Conservation (phyloP, 2,888 invertebrate species). For the Drosophila colorata region DNA sequence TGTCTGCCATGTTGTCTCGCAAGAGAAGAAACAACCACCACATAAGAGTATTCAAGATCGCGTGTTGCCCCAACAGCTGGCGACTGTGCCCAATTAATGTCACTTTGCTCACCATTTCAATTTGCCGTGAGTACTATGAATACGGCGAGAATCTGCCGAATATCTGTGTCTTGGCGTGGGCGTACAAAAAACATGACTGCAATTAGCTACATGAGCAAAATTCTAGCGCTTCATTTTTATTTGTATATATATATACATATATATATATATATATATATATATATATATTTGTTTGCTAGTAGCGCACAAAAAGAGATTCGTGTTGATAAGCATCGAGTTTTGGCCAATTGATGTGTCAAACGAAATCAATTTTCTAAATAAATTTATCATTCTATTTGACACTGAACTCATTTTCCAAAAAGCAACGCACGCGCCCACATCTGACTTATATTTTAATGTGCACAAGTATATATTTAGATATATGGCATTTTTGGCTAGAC, state of each 20-base stretch:
- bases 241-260: neutral
- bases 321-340: conserved; percentile 26
- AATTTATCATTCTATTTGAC: conserved; percentile 18
- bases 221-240: conserved; percentile 1
- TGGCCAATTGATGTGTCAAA: conserved; percentile 23
- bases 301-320: conserved; percentile 5
- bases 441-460: neutral
- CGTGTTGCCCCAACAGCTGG: conserved; percentile 46
- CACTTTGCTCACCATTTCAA: conserved; percentile 54
- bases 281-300: conserved; percentile 1
- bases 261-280: no score
- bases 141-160: conserved; percentile 1
- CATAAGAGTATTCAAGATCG: conserved; percentile 61
- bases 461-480: neutral
- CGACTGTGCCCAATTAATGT: conserved; percentile 75
- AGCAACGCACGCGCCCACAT: conserved; percentile 15
- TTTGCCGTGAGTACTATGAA: conserved; percentile 25
- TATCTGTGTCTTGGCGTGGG: conserved; percentile 2
- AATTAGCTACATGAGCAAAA: conserved; percentile 34
- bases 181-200: conserved; percentile 19
- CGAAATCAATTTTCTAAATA: conserved; percentile 9
- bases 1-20: conserved; percentile 60
- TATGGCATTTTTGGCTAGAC: conserved; percentile 5
- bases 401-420: conserved; percentile 40
- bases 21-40: conserved; percentile 23